Evolutionary conservation across 2,797 vertebrate species (phyloP).

Genomic region (Scolopax rusticola): DNA sequence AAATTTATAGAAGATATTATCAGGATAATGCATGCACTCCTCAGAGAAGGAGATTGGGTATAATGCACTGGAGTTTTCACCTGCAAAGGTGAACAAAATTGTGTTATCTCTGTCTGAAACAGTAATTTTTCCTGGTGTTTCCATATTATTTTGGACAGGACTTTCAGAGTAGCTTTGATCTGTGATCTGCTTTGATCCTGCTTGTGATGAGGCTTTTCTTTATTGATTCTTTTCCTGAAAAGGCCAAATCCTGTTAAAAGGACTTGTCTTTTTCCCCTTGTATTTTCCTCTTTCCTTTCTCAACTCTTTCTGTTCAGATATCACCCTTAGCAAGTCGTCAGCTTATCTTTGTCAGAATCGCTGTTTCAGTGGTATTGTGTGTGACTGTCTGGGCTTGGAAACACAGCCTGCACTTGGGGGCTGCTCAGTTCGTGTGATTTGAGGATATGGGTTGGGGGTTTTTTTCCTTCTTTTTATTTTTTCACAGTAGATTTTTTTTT

Average conservation of each 20-base stretch:
- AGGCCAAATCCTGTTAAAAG: neutral
- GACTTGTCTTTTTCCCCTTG: neutral
- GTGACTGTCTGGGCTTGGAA: neutral
- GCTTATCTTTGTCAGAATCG: neutral
- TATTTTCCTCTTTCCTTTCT: neutral
- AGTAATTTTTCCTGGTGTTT: neutral
- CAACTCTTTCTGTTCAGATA: neutral
- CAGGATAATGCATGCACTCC: fast-evolving
- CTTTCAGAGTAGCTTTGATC: neutral
- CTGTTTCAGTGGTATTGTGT: neutral
- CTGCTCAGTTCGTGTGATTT: neutral
- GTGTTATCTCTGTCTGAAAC: neutral
- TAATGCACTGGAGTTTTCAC: neutral
- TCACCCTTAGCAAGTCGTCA: neutral
- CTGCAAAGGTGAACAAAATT: neutral
- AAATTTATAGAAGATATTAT: neutral
- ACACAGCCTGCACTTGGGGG: neutral
- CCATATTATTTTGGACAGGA: neutral
- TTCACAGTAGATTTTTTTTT: neutral
- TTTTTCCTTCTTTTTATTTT: neutral
- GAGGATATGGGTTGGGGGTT: neutral
- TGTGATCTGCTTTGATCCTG: neutral
- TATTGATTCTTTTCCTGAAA: neutral
- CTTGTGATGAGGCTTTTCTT: neutral
- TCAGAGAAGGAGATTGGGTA: neutral